phyloP scores from a whole-genome alignment of 64 coral and sea anemone species.

The Stichodactyla mertensii region DNA sequence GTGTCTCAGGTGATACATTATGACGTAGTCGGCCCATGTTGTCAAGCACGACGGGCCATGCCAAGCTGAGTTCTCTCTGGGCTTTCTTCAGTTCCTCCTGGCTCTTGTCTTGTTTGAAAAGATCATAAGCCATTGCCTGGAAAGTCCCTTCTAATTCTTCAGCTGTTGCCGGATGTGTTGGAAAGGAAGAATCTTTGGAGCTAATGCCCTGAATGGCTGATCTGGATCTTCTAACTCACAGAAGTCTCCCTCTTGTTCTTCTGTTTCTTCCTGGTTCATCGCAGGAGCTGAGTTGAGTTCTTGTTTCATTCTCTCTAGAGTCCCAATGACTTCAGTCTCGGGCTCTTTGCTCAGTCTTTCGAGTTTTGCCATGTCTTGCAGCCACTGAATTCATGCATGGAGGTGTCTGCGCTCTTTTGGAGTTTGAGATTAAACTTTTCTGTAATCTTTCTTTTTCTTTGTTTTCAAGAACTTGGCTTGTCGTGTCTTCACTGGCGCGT shows the following conservation, averaged over 20 bases:
- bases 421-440: no score
- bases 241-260: neutral
- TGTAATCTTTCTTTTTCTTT: no score
- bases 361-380: neutral
- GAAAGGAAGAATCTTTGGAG: neutral
- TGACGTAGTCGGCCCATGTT: neutral
- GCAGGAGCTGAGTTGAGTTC: neutral
- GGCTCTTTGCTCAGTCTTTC: neutral
- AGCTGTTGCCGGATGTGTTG: neutral
- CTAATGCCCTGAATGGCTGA: neutral
- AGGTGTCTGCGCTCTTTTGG: no score
- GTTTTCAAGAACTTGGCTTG: no score
- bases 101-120: neutral
- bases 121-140: neutral
- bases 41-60: neutral
- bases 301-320: neutral
- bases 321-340: neutral
- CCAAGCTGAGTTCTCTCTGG: neutral
- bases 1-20: neutral
- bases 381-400: neutral
- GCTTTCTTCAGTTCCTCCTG: neutral
- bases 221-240: no score
- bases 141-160: neutral
- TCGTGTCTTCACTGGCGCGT: neutral
- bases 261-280: neutral